Conservation (phyloP, 2,888 invertebrate species). For the Catotricha subobsoleta region DNA sequence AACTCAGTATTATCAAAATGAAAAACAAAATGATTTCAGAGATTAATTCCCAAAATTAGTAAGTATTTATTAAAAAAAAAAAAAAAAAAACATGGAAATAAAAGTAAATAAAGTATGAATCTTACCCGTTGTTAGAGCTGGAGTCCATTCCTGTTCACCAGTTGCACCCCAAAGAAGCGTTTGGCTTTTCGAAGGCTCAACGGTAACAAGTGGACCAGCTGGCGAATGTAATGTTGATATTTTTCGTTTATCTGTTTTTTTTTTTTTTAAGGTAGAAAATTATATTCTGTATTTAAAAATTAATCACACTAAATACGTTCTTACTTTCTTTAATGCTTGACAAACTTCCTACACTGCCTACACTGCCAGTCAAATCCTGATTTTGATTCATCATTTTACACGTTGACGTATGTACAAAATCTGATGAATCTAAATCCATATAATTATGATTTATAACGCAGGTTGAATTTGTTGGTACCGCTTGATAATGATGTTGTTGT, state of each 20-base stretch:
- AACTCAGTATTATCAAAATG: too few species aligned
- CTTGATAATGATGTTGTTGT: slow-evolving; percentile 86
- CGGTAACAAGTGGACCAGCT: slow-evolving; percentile 12
- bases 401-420: slow-evolving; percentile 23
- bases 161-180: slow-evolving; percentile 85
- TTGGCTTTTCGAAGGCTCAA: slow-evolving; percentile 30
- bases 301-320: too few species aligned
- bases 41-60: not conserved
- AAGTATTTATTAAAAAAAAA: not conserved
- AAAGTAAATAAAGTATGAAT: not conserved
- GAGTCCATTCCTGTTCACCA: slow-evolving; percentile 95
- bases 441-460: slow-evolving; percentile 20
- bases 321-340: not conserved
- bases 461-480: slow-evolving; percentile 43
- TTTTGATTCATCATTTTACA: slow-evolving; percentile 20
- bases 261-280: too few species aligned
- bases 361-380: slow-evolving; percentile 18
- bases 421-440: slow-evolving; percentile 20
- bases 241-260: slow-evolving; percentile 7
- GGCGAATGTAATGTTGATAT: slow-evolving; percentile 12
- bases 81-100: not conserved
- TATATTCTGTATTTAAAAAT: too few species aligned
- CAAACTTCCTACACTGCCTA: slow-evolving; percentile 15
- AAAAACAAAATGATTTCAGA: too few species aligned
- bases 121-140: slow-evolving; percentile 81